These are phyloP conservation scores for Calcarius lapponicus DNA, from an alignment of 2,797 vertebrate species.

Conservation along the genomic window DNA sequence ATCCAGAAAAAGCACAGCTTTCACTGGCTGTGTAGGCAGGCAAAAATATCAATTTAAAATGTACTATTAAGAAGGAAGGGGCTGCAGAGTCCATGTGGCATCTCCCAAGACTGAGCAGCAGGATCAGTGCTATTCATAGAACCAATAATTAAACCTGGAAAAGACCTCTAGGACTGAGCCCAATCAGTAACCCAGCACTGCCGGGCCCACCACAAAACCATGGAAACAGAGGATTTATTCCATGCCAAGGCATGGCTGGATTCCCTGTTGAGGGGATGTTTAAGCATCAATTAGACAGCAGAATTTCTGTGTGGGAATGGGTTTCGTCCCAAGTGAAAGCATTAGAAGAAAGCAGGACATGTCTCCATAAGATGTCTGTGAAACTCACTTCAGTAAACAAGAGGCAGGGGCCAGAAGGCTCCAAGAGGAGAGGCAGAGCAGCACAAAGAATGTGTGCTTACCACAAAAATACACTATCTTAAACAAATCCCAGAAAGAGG, in stretches of 20 bases:
- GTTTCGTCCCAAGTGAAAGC: background rate
- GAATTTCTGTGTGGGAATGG: background rate
- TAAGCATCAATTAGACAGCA: background rate
- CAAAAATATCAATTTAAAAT: background rate
- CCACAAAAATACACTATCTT: background rate
- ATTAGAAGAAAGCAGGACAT: background rate
- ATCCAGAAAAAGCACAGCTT: background rate
- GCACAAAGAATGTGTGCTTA: background rate
- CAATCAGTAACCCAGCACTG: background rate
- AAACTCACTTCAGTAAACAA: background rate
- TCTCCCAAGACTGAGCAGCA: background rate
- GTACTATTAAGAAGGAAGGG: background rate
- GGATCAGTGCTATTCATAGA: background rate
- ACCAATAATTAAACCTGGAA: background rate
- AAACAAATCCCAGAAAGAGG: slow-evolving; percentile 11
- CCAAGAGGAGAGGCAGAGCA: background rate
- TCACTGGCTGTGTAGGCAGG: background rate
- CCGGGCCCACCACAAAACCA: background rate
- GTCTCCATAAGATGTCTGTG: background rate
- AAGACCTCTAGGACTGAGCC: background rate
- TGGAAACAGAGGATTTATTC: background rate
- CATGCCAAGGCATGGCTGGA: background rate
- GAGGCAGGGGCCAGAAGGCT: background rate
- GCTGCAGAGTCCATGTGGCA: background rate
- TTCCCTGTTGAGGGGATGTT: background rate